Evolutionary conservation across 2,113 vertebrate genomes (phyloP), one percentile per base, ranked within the genome.

Genomic region (Lepus europaeus): DNA sequence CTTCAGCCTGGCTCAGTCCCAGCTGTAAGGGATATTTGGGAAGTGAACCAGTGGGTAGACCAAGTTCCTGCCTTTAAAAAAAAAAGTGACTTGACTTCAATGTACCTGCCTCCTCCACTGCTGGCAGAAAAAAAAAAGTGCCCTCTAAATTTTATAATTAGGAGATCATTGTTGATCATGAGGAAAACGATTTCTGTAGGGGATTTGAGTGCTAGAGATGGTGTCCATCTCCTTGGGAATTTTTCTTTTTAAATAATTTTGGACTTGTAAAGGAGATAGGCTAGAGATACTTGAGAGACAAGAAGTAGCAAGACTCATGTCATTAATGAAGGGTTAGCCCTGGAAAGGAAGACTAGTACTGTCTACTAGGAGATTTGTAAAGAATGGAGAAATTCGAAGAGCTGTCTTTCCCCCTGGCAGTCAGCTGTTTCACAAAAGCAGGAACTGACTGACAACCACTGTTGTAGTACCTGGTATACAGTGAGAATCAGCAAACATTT

Each of bases 191-290:
- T 61, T 96, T 63, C 3, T 51, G 20, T 76, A 59, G 56, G 23
- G 9, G 36, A 70, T 89, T 76, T 91, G 33, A 83, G 36, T 79
- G 80, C 33, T 64, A 69, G n/a, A 95, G 79, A 69, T 93, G 29
- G 51, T 84, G 14, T 6, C 51, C 27, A 72, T 31, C 45, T 2
- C 9, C 31, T 31, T 25, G 6, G 4, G 27, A 23, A 63, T 64
- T 73, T 74, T 68, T 68, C 3, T 29, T n/a, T 70, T 51, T 27
- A 4, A 61, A 33, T 11, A 64, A 56, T 20, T 79, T 85, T 22
- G 66, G 64, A 2, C 39, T 85, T 91, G 2, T 68, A 31, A 82
- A 89, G 29, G 16, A 69, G 56, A 90, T 45, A 72, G 16, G 12
- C 23, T 86, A 95, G 68, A 79, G 33, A 88, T 49, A 82, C 39